phyloP scores from a whole-genome alignment of 2,888 invertebrate species.

The Imbricaverruca yamaguchii region DNA sequence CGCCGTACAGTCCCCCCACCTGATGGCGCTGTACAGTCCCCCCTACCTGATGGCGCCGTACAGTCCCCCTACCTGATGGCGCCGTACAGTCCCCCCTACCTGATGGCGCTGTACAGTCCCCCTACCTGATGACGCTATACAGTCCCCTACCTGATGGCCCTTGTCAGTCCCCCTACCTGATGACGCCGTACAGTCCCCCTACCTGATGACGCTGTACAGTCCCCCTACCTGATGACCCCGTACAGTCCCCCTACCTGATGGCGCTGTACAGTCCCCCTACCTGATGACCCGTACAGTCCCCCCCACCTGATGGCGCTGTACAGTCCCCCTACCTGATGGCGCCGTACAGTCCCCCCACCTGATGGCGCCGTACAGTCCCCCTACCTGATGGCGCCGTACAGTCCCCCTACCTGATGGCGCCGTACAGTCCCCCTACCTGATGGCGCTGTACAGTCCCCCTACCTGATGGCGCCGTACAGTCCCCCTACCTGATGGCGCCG shows the following conservation, averaged over 20 bases:
- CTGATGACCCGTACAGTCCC: too few relatives aligned
- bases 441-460: conserved; percentile 28
- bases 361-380: too few relatives aligned
- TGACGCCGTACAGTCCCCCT: conserved; percentile 24
- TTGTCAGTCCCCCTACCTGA: neutral
- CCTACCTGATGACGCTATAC: conserved; percentile 24
- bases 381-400: conserved; percentile 26
- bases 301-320: conserved; percentile 25
- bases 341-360: too few relatives aligned
- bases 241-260: conserved; percentile 2
- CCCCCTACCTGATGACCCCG: too few relatives aligned
- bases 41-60: too few relatives aligned
- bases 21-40: conserved; percentile 27
- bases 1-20: conserved; percentile 22
- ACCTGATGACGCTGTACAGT: conserved; percentile 27
- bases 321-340: conserved; percentile 24
- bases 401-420: too few relatives aligned
- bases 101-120: conserved; percentile 25
- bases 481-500: conserved; percentile 24
- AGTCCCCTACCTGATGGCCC: too few relatives aligned
- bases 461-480: too few relatives aligned
- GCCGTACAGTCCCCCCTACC: conserved; percentile 20
- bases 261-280: conserved; percentile 27
- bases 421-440: neutral
- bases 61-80: conserved; percentile 21